Evolutionary conservation across 2,113 vertebrate species (phyloP).

Genomic region (Falco punctatus): DNA sequence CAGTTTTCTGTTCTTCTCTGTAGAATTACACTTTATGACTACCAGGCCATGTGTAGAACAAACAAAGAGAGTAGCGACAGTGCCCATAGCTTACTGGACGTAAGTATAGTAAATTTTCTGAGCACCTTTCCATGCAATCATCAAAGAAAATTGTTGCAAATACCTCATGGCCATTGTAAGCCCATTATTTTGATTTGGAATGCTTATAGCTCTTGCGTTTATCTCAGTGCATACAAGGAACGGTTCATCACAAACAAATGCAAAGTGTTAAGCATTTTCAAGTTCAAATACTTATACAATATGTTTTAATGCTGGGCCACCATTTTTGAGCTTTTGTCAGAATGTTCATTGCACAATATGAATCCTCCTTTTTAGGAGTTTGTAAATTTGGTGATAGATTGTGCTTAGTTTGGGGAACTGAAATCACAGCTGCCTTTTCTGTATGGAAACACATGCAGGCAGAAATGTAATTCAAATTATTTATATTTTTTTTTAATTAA

Average conservation of each 20-base stretch:
- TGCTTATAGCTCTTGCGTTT: not conserved
- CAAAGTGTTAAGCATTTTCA: not conserved
- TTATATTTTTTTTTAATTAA: not conserved
- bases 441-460: accelerated
- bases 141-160: not conserved
- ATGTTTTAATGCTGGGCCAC: not conserved
- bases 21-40: slow-evolving; percentile 97
- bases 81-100: slow-evolving; percentile 88
- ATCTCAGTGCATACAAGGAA: not conserved
- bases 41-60: slow-evolving; percentile 94
- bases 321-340: not conserved
- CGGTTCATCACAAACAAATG: not conserved
- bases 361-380: not conserved
- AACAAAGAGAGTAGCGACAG: slow-evolving; percentile 92
- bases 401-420: not conserved
- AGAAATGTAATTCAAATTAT: not conserved
- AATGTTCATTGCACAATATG: not conserved
- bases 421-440: not conserved
- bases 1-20: slow-evolving; percentile 59
- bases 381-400: not conserved
- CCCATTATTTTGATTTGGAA: slow-evolving; percentile 9
- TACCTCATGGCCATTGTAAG: not conserved
- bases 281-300: not conserved
- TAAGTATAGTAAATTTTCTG: slow-evolving; percentile 76
- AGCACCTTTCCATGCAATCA: slow-evolving; percentile 40